Evolutionary conservation across 2,113 vertebrate genomes (phyloP), one percentile per base, ranked within the genome.

Genomic region (Choloepus hoffmanni): DNA sequence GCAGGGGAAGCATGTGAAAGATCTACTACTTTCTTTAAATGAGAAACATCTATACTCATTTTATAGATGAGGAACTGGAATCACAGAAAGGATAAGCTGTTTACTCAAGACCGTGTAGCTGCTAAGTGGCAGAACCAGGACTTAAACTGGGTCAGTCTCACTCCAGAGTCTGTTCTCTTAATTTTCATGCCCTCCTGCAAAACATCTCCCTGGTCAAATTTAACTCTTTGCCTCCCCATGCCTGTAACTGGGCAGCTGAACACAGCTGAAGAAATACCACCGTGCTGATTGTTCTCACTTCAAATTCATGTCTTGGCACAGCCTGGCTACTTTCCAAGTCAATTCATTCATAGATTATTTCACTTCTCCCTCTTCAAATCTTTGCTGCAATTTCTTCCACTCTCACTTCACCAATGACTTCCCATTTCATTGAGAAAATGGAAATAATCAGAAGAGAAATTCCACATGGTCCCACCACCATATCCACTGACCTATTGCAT

Each of bases 371-470:
- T 87, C 53, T 62, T 70, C 24, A 91, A 60, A 45, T 7, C n/a
- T 94, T 58, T 60, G 45, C 45, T 78, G 18, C 24, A 21, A 36
- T 19, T 40, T 89, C 65, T 95, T 53, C n/a, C 23, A 18, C 13
- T 50, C 58, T 92, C 50, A 63, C n/a, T 93, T 36, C 70, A 5
- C 63, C 33, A 21, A 36, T 63, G 74, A 55, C 18, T 90, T 91
- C 40, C 23, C 30, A 78, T 53, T 95, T 95, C 50, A 40, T 15
- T 21, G 74, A 76, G 50, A 92, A 78, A 68, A 87, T 58, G 33
- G 36, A 90, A 95, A 43, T 7, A 77, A 45, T 68, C 62, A 67
- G 85, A 55, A 63, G 40, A 67, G 78, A 95, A 93, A 5, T 43
- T 68, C 13, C 55, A 33, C 1, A 2, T 73, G 62, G 10, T 63